Conservation (phyloP, 2,888 invertebrate species). For the Caenorhabditis sinica region DNA sequence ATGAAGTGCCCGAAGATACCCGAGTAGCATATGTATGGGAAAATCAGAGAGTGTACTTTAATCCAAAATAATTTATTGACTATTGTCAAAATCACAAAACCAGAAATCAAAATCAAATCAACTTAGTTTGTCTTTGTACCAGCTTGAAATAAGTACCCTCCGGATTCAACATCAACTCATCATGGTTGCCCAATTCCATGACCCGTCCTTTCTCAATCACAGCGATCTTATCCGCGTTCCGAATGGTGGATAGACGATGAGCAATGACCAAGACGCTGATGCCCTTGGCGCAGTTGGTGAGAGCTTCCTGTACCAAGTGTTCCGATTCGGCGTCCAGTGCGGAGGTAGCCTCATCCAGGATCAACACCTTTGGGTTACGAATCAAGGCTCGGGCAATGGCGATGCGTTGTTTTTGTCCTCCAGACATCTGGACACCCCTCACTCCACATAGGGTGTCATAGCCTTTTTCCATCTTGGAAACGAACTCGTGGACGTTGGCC, state of each 20-base stretch:
- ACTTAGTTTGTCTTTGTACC: conserved; percentile 66
- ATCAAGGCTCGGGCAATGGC: conserved; percentile 84
- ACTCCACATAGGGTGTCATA: conserved; percentile 84
- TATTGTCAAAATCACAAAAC: too few relatives aligned
- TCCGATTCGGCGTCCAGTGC: conserved; percentile 78
- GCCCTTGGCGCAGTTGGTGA: conserved; percentile 76
- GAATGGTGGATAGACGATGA: conserved; percentile 85
- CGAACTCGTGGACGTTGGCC: conserved; percentile 85
- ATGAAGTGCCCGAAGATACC: too few relatives aligned
- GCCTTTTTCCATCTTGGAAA: conserved; percentile 83
- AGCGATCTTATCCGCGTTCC: conserved; percentile 85
- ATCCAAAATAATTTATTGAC: too few relatives aligned
- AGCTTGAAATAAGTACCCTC: conserved; percentile 87
- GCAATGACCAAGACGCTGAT: conserved; percentile 85
- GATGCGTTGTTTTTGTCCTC: conserved; percentile 85
- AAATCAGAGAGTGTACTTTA: too few relatives aligned
- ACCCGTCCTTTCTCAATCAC: conserved; percentile 84
- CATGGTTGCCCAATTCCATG: conserved; percentile 87
- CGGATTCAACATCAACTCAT: conserved; percentile 87
- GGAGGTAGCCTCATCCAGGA: conserved; percentile 77
- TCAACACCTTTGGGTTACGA: conserved; percentile 69
- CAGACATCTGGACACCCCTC: conserved; percentile 84
- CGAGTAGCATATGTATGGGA: too few relatives aligned
- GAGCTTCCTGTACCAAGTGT: conserved; percentile 73
- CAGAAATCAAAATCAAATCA: too few relatives aligned